phyloP scores from a whole-genome alignment of 2,797 vertebrate genomes.

The Mus minutoides region DNA sequence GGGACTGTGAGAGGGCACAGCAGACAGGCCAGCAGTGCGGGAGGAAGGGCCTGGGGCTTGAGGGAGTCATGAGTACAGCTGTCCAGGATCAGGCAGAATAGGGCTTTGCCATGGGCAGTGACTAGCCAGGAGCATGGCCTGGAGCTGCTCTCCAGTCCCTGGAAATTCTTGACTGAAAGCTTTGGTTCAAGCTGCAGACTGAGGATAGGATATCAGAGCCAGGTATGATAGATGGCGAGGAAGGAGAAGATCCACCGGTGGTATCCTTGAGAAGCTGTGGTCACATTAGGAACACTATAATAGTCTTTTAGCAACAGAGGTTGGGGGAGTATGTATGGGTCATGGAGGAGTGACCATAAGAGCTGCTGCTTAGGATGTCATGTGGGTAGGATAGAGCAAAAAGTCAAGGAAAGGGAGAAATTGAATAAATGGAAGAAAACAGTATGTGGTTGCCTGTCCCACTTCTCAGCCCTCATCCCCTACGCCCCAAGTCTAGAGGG shows the following conservation, averaged over 20 bases:
- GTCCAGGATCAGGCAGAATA: background rate
- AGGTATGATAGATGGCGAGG: background rate
- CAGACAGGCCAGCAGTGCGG: background rate
- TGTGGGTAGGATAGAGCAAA: background rate
- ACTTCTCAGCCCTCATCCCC: too few relatives aligned
- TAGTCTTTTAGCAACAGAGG: background rate
- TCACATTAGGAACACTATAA: background rate
- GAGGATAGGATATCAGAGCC: background rate
- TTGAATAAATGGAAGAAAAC: background rate
- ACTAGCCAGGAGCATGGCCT: background rate
- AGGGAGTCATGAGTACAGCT: fast-evolving
- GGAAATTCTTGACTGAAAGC: background rate
- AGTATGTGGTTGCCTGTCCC: background rate
- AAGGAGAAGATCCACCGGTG: background rate
- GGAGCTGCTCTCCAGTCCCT: background rate
- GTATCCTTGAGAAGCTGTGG: background rate
- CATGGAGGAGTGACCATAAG: background rate
- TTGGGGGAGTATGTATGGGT: fast-evolving
- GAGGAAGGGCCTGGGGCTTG: background rate
- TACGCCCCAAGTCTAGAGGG: background rate
- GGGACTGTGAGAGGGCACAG: fast-evolving
- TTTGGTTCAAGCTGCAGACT: background rate
- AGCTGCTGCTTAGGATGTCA: background rate
- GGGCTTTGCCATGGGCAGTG: background rate
- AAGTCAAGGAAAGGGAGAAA: background rate